Conservation (phyloP, 2,797 vertebrate genomes). For the Bradypodion pumilum region DNA sequence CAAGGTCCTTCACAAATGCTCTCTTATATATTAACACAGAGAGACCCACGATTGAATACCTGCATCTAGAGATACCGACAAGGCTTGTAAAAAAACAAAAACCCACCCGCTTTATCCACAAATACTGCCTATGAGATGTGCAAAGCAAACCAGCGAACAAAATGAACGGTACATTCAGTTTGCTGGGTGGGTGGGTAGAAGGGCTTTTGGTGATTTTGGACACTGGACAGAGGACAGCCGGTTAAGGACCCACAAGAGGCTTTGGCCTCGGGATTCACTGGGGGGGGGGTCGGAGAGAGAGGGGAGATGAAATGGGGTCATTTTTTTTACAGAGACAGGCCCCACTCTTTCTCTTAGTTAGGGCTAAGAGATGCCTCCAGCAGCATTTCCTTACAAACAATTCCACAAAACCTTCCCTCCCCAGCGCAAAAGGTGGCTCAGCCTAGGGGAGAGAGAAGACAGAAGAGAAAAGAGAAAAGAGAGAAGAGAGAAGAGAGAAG, state of each 20-base stretch:
- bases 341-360: neutral
- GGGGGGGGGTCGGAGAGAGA: too few relatives aligned
- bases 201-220: neutral
- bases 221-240: neutral
- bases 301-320: too few relatives aligned
- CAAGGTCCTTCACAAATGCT: neutral
- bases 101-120: neutral
- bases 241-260: conserved; percentile 11
- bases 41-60: neutral
- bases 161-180: conserved; percentile 34
- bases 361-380: neutral
- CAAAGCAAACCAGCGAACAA: neutral
- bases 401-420: conserved; percentile 12
- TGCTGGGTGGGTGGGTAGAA: neutral
- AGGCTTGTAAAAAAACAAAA: neutral
- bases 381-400: conserved; percentile 19
- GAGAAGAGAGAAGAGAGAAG: too few relatives aligned
- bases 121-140: conserved; percentile 18
- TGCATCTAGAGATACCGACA: neutral
- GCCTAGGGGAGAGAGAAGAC: neutral
- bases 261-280: neutral
- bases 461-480: neutral
- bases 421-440: conserved; percentile 16
- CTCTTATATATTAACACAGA: neutral
- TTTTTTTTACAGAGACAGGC: neutral